Percentiles rank a stretch among this genome's conserved stretches.
phyloP scores from a whole-genome alignment of 2,888 invertebrate genomes.

The Cerceris rybyensis region DNA sequence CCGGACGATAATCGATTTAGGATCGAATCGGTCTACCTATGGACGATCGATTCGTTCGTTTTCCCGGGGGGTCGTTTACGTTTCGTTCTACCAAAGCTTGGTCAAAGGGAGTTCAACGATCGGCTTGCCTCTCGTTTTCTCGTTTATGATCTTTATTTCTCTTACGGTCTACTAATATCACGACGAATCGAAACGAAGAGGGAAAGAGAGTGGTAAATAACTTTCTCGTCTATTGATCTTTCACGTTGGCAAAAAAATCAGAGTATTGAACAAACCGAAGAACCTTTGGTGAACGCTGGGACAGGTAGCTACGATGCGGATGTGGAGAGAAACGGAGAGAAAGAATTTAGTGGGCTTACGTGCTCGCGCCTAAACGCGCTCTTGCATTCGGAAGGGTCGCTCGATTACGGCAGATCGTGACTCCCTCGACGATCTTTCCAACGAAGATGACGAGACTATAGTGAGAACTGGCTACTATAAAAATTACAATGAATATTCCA shows the following conservation, averaged over 20 bases:
- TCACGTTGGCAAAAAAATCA: background rate
- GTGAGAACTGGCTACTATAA: slow-evolving; percentile 13
- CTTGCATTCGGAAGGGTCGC: slow-evolving; percentile 30
- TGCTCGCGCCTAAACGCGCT: slow-evolving; percentile 50
- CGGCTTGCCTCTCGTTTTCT: background rate
- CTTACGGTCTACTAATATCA: background rate
- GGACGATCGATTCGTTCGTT: slow-evolving; percentile 47
- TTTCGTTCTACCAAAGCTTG: slow-evolving; percentile 21
- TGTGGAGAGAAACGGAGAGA: slow-evolving; percentile 10
- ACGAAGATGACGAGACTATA: slow-evolving; percentile 39
- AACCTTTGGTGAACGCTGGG: slow-evolving; percentile 26
- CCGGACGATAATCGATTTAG: slow-evolving; percentile 74
- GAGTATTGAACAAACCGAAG: background rate
- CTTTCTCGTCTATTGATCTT: background rate
- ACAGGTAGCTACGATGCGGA: slow-evolving; percentile 22
- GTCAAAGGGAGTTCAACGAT: background rate
- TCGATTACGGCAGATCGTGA: background rate
- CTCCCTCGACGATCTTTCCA: slow-evolving; percentile 26
- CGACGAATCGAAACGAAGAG: background rate
- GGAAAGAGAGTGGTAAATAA: background rate
- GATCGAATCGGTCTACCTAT: slow-evolving; percentile 62
- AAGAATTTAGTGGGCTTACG: slow-evolving; percentile 46
- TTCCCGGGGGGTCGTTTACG: slow-evolving; percentile 33
- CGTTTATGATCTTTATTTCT: background rate
- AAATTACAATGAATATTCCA: background rate